Conservation (phyloP, 2,113 vertebrate genomes). For the Oenanthe melanoleuca region DNA sequence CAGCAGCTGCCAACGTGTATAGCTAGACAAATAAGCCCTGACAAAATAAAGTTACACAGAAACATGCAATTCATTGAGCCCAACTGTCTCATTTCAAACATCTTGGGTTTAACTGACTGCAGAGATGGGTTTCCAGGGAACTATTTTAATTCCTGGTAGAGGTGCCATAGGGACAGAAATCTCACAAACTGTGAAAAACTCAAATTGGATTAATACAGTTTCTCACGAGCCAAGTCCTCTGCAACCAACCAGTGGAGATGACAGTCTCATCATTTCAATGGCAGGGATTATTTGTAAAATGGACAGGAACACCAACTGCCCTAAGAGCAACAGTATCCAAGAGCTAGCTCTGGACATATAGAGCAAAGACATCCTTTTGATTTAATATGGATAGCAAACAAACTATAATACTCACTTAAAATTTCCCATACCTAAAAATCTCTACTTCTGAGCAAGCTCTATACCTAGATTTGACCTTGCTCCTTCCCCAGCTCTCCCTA, state of each 20-base stretch:
- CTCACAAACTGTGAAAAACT: neutral
- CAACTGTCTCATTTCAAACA: neutral
- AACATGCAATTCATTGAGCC: neutral
- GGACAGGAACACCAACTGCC: neutral
- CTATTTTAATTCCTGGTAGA: neutral
- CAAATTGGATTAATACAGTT: neutral
- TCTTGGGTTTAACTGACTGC: neutral
- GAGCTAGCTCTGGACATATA: neutral
- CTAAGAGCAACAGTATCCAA: neutral
- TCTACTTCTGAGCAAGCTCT: neutral
- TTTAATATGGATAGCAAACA: neutral
- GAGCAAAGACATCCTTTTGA: neutral
- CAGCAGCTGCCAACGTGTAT: neutral
- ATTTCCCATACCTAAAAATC: neutral
- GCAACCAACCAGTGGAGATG: neutral
- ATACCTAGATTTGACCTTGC: neutral
- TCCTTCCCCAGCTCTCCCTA: neutral
- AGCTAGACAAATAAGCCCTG: constrained; percentile 5
- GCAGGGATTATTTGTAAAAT: neutral
- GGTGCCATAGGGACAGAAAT: neutral
- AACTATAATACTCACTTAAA: neutral
- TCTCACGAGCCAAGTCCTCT: neutral
- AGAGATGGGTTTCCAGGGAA: neutral
- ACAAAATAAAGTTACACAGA: constrained; percentile 33
- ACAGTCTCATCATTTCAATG: neutral